These are phyloP conservation scores for Nothobranchius furzeri DNA, from an alignment of 2,113 vertebrate species.

Conservation along the genomic window DNA sequence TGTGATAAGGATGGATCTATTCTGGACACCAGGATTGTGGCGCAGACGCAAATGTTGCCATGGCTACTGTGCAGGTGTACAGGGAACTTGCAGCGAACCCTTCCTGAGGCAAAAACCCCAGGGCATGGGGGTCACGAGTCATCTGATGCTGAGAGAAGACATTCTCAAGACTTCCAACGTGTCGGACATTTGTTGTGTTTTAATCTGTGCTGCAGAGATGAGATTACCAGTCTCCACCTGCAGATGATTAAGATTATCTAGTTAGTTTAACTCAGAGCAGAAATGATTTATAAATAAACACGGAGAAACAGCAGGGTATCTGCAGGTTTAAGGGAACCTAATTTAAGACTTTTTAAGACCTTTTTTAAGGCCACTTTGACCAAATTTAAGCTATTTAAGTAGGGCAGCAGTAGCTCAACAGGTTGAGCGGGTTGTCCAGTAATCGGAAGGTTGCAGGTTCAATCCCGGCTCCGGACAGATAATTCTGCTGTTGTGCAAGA, in stretches of 20 bases:
- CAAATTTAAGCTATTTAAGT: too few species aligned
- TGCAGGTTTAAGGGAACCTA: too few species aligned
- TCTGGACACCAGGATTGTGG: background rate
- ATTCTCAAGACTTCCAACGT: constrained; percentile 37
- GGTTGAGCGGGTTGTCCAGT: too few species aligned
- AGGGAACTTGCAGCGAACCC: constrained; percentile 23
- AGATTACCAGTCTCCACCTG: background rate
- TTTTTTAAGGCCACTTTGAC: too few species aligned
- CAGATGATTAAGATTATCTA: background rate
- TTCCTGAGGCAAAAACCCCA: constrained; percentile 20
- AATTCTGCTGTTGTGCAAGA: too few species aligned
- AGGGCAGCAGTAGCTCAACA: too few species aligned
- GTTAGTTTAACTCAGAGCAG: background rate
- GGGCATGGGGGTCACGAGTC: constrained; percentile 16
- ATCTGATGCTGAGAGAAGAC: constrained; percentile 31
- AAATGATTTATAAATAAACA: background rate
- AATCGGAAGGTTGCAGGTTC: too few species aligned
- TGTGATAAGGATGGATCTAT: constrained; percentile 41
- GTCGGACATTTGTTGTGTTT: constrained; percentile 16
- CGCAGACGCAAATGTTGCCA: constrained; percentile 27
- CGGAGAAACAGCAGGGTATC: too few species aligned
- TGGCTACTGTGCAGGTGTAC: constrained; percentile 33
- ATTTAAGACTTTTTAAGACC: too few species aligned
- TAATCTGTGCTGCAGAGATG: constrained; percentile 21
- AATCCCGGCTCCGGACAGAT: too few species aligned